Evolutionary conservation across 2,888 invertebrate species (phyloP).

Genomic region (Latheticus oryzae): DNA sequence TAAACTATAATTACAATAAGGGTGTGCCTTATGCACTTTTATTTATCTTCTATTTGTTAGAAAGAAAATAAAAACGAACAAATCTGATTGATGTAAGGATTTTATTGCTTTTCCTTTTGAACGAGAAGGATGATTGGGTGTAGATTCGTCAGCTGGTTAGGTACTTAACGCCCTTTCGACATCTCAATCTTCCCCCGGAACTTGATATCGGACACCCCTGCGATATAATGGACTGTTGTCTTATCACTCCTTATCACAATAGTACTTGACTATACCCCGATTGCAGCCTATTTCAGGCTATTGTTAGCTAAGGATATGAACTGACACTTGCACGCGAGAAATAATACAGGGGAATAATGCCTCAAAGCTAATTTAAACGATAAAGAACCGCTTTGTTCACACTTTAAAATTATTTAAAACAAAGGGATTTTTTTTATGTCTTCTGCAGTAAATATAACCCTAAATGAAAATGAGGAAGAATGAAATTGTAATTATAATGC

Average conservation of each 20-base stretch:
- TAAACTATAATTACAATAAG: constrained; percentile 29
- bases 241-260: constrained; percentile 50
- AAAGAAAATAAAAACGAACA: not conserved
- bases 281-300: constrained; percentile 41
- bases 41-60: not conserved
- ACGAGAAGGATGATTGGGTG: constrained; percentile 23
- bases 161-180: constrained; percentile 41
- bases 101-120: constrained; percentile 6
- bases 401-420: too few species aligned
- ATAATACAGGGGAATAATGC: constrained; percentile 9
- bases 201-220: constrained; percentile 43
- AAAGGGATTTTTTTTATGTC: too few species aligned
- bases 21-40: constrained; percentile 21
- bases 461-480: too few species aligned
- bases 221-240: constrained; percentile 50
- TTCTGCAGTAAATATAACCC: too few species aligned
- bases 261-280: constrained; percentile 46
- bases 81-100: constrained; percentile 2
- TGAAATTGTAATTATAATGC: too few species aligned
- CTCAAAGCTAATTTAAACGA: constrained; percentile 36
- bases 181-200: constrained; percentile 40
- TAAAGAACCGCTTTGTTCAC: constrained; percentile 21
- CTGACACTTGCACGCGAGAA: constrained; percentile 40
- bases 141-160: constrained; percentile 43
- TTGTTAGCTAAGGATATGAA: constrained; percentile 41